Evolutionary conservation across 1,140 invertebrate genomes (phyloP), one percentile per base, ranked within the genome.

Genomic region (Euschistus heros): DNA sequence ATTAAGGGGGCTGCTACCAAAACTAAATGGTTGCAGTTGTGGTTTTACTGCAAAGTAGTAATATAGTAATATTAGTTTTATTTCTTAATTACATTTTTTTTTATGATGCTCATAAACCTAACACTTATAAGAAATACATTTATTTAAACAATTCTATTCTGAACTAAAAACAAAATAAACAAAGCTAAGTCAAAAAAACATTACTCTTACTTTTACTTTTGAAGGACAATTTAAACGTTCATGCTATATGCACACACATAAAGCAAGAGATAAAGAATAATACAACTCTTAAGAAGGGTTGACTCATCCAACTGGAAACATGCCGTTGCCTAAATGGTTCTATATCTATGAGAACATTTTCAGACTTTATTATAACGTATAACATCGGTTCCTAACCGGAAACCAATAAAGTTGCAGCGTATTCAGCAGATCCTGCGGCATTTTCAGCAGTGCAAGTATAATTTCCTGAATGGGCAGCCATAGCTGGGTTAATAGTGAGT

Each of bases 391-490:
- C 33, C 63, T 66, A 66, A 69, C 66, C 66, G 33, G 61, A 67
- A 37, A 82, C 76, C 68, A 75, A 70, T 0, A 84, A 70, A 67
- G 78, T 73, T 69, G 82, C 81, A 10, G 76, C 74, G 67, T 79
- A 80, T 67, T 78, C 78, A 13, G 72, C 71, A 22, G 73, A 68
- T 20, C 76, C 78, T 44, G 75, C 77, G 22, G 68, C 55, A 71
- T 80, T 82, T 72, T 77, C 84, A n/a, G 88, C 91, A 22, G 81
- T 80, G 72, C 89, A 90, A 22, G 85, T 88, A 71, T 88, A 89
- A 73, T 88, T 86, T 47, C 88, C 88, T 69, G 82, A 83, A 75
- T 88, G 84, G 66, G 76, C 77, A 18, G 79, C 77, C 46, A 73
- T 76, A 3, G 80, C 79, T 27, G 76, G 73, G 61, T 70, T 70